A percentile compares a stretch with the other conserved stretches of the same genome.
These are phyloP conservation scores for Hylaeus volcanicus DNA, from an alignment of 1,140 invertebrate species.

Conservation along the genomic window DNA sequence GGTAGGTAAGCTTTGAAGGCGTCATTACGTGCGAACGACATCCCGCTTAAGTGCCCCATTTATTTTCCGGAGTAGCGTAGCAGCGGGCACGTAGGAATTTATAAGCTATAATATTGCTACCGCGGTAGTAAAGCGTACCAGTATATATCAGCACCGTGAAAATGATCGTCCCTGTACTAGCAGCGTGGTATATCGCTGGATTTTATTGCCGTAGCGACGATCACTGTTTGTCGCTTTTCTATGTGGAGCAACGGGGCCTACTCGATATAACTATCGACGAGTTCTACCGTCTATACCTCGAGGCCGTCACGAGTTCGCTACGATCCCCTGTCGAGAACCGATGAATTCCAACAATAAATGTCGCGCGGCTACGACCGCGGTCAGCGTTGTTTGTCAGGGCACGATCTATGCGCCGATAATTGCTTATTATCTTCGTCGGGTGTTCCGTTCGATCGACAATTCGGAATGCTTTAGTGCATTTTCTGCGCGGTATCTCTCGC, in stretches of 20 bases:
- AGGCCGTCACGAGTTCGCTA: constrained; percentile 18
- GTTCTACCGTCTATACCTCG: constrained; percentile 9
- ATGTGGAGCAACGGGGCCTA: constrained; percentile 52
- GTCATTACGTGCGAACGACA: constrained; percentile 72
- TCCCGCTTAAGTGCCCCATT: constrained; percentile 70
- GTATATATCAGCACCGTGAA: constrained; percentile 70
- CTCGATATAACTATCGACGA: constrained; percentile 43
- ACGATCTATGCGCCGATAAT: constrained; percentile 19
- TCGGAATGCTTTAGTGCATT: neutral
- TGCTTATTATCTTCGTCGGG: constrained; percentile 21
- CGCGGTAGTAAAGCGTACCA: constrained; percentile 73
- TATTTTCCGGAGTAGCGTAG: constrained; percentile 63
- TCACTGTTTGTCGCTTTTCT: constrained; percentile 56
- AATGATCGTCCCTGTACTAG: constrained; percentile 62
- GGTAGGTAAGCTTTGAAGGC: constrained; percentile 64
- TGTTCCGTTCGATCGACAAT: neutral
- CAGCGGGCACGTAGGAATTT: constrained; percentile 70
- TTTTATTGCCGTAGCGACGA: constrained; percentile 68
- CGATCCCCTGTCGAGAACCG: constrained; percentile 39
- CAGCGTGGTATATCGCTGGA: constrained; percentile 53
- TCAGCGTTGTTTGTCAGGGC: constrained; percentile 4
- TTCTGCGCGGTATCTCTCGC: no score
- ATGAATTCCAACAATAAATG: constrained; percentile 44
- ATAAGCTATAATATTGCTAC: constrained; percentile 77
- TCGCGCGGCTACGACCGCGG: constrained; percentile 27